These are phyloP conservation scores for Prionailurus viverrinus DNA, from an alignment of 2,113 vertebrate genomes.

Conservation along the genomic window DNA sequence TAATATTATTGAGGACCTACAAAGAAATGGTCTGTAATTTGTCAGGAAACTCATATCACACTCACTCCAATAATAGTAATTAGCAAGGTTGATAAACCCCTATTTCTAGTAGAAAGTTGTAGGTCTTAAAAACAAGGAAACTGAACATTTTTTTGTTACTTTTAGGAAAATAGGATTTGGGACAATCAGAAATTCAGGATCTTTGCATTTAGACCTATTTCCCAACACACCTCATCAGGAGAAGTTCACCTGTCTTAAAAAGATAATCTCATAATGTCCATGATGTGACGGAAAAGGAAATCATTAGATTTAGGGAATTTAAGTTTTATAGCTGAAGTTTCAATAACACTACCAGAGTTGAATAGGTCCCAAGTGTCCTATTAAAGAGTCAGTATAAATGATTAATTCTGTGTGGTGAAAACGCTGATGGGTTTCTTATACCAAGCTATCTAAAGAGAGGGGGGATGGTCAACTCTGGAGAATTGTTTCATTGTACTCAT, in stretches of 20 bases:
- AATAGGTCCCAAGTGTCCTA: constrained; percentile 63
- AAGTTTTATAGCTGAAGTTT: constrained; percentile 62
- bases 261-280: constrained; percentile 28
- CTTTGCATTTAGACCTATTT: constrained; percentile 43
- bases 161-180: not conserved
- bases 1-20: not conserved
- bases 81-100: not conserved
- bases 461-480: not conserved
- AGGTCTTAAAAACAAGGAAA: not conserved
- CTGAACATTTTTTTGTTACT: not conserved
- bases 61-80: not conserved
- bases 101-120: not conserved
- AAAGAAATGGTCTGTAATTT: not conserved
- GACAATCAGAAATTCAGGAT: not conserved
- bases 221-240: not conserved
- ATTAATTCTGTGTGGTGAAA: constrained; percentile 42
- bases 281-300: constrained; percentile 48
- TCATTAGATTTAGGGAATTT: constrained; percentile 59
- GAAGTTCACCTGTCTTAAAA: constrained; percentile 48
- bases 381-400: constrained; percentile 56
- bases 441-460: not conserved
- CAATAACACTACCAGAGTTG: constrained; percentile 49
- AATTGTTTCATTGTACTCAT: not conserved
- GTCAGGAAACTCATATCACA: not conserved
- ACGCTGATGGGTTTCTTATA: not conserved